Evolutionary conservation across 2,888 invertebrate species (phyloP).

Genomic region (Netelia melanura): DNA sequence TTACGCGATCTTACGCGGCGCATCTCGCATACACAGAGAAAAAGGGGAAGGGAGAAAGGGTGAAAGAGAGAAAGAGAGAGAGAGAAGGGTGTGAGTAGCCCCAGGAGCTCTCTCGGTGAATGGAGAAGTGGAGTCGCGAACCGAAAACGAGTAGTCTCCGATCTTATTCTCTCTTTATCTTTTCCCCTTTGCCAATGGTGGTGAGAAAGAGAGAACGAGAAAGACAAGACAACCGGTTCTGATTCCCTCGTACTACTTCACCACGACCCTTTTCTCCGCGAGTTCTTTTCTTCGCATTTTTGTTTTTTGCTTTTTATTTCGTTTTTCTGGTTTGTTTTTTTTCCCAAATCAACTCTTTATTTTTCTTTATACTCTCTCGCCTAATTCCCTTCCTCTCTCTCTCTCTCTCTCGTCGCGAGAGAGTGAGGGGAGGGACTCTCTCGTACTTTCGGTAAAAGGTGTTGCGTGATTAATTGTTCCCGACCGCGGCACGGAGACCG

Average conservation of each 20-base stretch:
- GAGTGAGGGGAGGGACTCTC: background rate
- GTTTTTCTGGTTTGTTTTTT: conserved; percentile 10
- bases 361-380: conserved; percentile 33
- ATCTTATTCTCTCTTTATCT: conserved; percentile 36
- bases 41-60: conserved; percentile 20
- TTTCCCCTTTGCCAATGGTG: conserved; percentile 54
- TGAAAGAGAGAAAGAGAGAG: conserved; percentile 35
- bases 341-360: conserved; percentile 36
- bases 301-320: conserved; percentile 2
- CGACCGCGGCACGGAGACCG: background rate
- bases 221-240: conserved; percentile 66
- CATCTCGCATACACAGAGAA: conserved; percentile 36
- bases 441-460: conserved; percentile 46
- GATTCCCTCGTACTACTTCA: conserved; percentile 53
- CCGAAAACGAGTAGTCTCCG: conserved; percentile 58
- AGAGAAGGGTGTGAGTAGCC: conserved; percentile 52
- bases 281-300: background rate
- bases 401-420: background rate
- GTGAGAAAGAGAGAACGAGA: conserved; percentile 67
- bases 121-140: conserved; percentile 60
- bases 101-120: conserved; percentile 61
- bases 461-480: conserved; percentile 53
- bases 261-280: conserved; percentile 43
- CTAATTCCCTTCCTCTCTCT: conserved; percentile 48
- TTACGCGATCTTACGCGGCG: conserved; percentile 61